Conservation (phyloP, 2,797 vertebrate genomes). For the Merluccius polli region DNA sequence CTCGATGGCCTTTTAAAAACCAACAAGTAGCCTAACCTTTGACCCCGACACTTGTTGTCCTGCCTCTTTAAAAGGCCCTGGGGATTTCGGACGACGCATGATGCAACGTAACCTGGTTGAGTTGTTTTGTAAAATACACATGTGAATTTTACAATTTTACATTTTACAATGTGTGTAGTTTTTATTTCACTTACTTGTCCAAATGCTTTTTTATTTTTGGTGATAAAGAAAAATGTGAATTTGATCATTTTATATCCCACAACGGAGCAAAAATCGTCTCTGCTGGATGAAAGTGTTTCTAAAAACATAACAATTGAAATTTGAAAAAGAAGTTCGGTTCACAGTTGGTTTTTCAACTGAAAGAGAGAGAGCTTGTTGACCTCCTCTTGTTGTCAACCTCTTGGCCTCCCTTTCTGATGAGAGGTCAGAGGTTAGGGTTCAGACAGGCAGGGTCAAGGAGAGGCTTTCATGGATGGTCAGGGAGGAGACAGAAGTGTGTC, state of each 20-base stretch:
- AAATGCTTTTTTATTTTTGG: not conserved
- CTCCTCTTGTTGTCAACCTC: conserved; percentile 65
- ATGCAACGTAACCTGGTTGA: conserved; percentile 51
- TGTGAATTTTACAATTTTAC: not conserved
- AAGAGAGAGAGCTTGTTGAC: conserved; percentile 62
- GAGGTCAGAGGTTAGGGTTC: conserved; percentile 46
- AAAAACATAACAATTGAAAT: conserved; percentile 11
- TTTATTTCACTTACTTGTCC: not conserved
- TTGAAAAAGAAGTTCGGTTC: not conserved
- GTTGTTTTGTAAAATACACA: conserved; percentile 20
- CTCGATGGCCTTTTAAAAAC: conserved; percentile 54
- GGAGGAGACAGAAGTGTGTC: conserved; percentile 49
- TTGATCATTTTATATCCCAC: not conserved
- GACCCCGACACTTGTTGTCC: conserved; percentile 44
- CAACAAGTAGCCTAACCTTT: conserved; percentile 64
- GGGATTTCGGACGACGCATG: conserved; percentile 39
- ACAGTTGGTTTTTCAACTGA: conserved; percentile 13
- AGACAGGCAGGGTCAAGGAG: conserved; percentile 39
- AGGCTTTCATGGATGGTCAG: conserved; percentile 30
- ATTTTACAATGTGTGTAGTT: not conserved
- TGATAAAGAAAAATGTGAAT: not conserved
- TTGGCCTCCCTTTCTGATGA: conserved; percentile 52
- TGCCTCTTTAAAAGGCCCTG: conserved; percentile 34
- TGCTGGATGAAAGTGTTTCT: not conserved
- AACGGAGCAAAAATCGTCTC: not conserved